Evolutionary conservation across 2,888 invertebrate genomes (phyloP).

Genomic region (Caenorhabditis angaria): DNA sequence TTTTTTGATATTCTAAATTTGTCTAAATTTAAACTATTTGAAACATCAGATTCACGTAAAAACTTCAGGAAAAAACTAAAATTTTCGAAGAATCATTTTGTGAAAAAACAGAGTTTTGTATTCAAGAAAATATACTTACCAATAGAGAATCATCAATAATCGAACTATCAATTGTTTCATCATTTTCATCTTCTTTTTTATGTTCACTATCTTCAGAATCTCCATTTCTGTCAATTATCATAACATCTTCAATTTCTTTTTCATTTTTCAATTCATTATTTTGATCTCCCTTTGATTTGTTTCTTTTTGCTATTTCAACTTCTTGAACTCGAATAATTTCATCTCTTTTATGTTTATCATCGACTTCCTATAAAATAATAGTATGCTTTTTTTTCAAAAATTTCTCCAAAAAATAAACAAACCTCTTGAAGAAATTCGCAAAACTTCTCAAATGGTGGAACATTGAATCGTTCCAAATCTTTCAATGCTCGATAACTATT

Average conservation of each 20-base stretch:
- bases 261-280: not conserved
- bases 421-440: conserved; percentile 31
- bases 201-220: not conserved
- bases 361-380: not conserved
- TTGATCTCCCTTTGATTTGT: not conserved
- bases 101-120: too few relatives aligned
- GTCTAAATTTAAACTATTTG: too few relatives aligned
- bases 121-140: too few relatives aligned
- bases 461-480: conserved; percentile 28
- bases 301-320: not conserved
- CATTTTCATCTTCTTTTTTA: not conserved
- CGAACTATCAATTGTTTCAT: not conserved
- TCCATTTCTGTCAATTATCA: not conserved
- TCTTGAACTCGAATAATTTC: not conserved
- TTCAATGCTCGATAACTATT: conserved; percentile 37
- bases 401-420: conserved; percentile 5
- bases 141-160: too few relatives aligned
- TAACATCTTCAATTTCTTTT: not conserved
- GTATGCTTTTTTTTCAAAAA: not conserved
- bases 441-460: conserved; percentile 31
- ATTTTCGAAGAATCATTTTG: too few relatives aligned
- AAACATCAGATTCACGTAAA: too few relatives aligned
- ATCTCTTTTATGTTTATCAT: not conserved
- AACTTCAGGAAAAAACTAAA: too few relatives aligned
- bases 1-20: too few relatives aligned